Base-by-base conservation (phyloP, 1,140 invertebrate species). In the Lepeophtheirus salmonis region DNA sequence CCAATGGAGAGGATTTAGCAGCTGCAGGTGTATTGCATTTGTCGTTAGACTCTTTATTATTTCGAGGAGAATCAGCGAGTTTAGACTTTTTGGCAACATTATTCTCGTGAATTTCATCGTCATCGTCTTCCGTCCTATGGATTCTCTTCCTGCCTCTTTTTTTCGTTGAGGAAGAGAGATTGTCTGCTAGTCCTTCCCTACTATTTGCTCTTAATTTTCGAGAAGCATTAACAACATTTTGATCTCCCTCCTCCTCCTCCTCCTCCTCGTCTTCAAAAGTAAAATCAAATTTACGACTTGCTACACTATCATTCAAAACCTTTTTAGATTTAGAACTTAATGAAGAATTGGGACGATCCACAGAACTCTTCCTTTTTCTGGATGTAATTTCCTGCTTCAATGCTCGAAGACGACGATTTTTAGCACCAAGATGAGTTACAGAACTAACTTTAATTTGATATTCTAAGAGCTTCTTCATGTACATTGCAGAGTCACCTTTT, bases 1-100 rank as follows among this genome's bases (percentile, higher is more conserved):
- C 82, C 30, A 76, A 67, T 16, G 70, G 74, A 50, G 69, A 71
- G n/a, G 6, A 10, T 18, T 60, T 67, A 60, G 60, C 51, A n/a
- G 49, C 16, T 18, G 49, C 30, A 21, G 14, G 18, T 17, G 16
- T 23, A 41, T 10, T 25, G 16, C 20, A 25, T 10, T 52, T 4
- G 16, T 22, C 30, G 23, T 61, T 62, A 1, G 61, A 61, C n/a
- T n/a, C n/a, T n/a, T n/a, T n/a, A n/a, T n/a, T 23, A 64, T 58
- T 16, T 57, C 62, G 6, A 61, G 61, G n/a, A 55, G 59, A 12
- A 6, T 52, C 50, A 14, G n/a, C 12, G 21, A 21, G 6, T 16
- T 22, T 52, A 6, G n/a, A 6, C 21, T 52, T 52, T 16, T 52
- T 52, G 50, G 50, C 4, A 14, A 56, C 64, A 30, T 30, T 52